Evolutionary conservation across 2,888 invertebrate species (phyloP).

Genomic region (Lacanobia oleracea): DNA sequence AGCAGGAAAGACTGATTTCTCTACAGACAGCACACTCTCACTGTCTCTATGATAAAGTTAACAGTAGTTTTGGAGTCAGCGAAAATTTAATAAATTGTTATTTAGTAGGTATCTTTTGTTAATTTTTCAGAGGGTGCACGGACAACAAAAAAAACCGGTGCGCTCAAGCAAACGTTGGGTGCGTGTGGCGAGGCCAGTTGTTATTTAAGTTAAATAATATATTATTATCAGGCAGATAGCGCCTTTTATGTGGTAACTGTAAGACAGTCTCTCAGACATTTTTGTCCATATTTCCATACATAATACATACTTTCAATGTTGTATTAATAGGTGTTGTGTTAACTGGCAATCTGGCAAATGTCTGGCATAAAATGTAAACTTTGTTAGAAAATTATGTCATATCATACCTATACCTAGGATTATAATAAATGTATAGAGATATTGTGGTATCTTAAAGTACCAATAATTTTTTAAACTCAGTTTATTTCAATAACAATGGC

Average conservation of each 20-base stretch:
- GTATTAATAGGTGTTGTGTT: neutral
- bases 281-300: constrained; percentile 23
- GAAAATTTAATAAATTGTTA: neutral
- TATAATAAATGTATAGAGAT: neutral
- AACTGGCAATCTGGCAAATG: neutral
- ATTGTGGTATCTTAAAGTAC: too few relatives aligned
- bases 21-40: too few relatives aligned
- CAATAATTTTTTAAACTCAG: too few relatives aligned
- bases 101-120: too few relatives aligned
- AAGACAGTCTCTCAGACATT: neutral
- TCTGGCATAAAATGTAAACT: constrained; percentile 14
- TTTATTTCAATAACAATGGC: too few relatives aligned
- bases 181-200: neutral
- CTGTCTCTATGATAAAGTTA: neutral
- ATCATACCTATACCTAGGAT: neutral
- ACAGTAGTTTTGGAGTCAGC: neutral
- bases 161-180: neutral
- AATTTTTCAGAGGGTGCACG: neutral
- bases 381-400: constrained; percentile 3
- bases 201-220: neutral
- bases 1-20: neutral
- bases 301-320: neutral
- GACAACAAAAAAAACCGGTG: too few relatives aligned
- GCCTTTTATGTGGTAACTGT: constrained; percentile 10
- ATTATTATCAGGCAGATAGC: neutral